Base-by-base conservation (phyloP, 1,140 invertebrate species). In the Schlechtendalia chinensis region DNA sequence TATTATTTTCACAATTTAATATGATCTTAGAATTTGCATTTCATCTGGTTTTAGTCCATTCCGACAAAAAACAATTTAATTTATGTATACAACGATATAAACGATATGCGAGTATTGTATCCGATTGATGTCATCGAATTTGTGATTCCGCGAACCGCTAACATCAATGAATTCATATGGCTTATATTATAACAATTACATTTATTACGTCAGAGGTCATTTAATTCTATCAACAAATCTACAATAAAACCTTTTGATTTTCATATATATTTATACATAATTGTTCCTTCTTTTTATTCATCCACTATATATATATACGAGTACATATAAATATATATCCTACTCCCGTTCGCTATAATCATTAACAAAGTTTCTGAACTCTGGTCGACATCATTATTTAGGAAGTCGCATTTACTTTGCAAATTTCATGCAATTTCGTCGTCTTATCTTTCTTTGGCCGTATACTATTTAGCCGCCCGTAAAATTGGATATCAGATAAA, bases 291-390 rank as follows among this genome's bases (percentile, higher is more conserved):
- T 59, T 75, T 45, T 22, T 59, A 59, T 75, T 39, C 3, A 1
- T 39, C 1, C 39, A 59, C 14, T 4, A 3, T 39, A 8, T 39
- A 39, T 39, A n/a, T n/a, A n/a, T n/a, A n/a, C n/a, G n/a, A n/a
- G n/a, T n/a, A n/a, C n/a, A n/a, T n/a, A n/a, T n/a, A n/a, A n/a
- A n/a, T n/a, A n/a, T n/a, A n/a, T n/a, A n/a, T n/a, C 19, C 56
- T 29, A 22, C n/a, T 58, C 45, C 19, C 32, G 45, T 27, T 11
- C 56, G 22, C 63, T 79, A 50, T 12, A 50, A 50, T 50, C 63
- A 79, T 79, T 79, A 79, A 79, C 56, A 29, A 79, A 79, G 75
- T 79, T 79, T 79, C 19, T 61, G 75, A 79, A 61, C 72, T 72
- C 19, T 54, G 32, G 6, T 19, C 16, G 17, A 59, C 56, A 17